A percentile compares a stretch with the other conserved stretches of the same genome.
Evolutionary conservation across 2,797 vertebrate genomes (phyloP).

Genomic region (Gadopsis marmoratus): DNA sequence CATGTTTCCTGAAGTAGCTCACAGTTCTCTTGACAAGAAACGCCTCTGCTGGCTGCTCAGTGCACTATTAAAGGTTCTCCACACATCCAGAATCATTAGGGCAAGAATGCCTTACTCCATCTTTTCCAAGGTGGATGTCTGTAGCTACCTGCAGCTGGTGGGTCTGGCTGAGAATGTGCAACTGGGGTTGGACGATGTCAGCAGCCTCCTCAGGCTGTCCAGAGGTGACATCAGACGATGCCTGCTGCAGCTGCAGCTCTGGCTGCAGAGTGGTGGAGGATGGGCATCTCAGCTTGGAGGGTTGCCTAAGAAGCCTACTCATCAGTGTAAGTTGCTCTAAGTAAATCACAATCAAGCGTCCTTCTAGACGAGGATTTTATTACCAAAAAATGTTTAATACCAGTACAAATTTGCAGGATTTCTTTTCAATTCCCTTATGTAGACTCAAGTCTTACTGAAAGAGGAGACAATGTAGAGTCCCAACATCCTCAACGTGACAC

Average conservation of each 20-base stretch:
- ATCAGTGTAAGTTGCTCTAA: slow-evolving; percentile 32
- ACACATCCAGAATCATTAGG: not conserved
- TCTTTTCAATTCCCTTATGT: not conserved
- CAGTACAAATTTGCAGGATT: not conserved
- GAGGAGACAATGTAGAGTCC: not conserved
- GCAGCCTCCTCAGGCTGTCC: slow-evolving; percentile 83
- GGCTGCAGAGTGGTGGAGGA: slow-evolving; percentile 87
- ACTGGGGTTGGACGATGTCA: slow-evolving; percentile 83
- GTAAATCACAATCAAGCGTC: not conserved
- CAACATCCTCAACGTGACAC: slow-evolving; percentile 73
- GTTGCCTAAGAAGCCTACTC: not conserved
- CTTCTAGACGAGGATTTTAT: not conserved
- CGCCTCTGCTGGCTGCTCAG: not conserved
- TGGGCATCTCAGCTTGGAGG: not conserved
- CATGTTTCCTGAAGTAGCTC: not conserved
- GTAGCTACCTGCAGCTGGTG: slow-evolving; percentile 91
- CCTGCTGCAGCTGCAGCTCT: slow-evolving; percentile 92
- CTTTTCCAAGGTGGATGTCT: slow-evolving; percentile 82
- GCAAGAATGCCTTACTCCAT: not conserved
- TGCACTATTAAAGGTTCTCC: not conserved
- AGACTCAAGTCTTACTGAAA: slow-evolving; percentile 22
- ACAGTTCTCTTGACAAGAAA: not conserved
- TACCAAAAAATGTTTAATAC: rapidly evolving
- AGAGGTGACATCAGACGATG: slow-evolving; percentile 91
- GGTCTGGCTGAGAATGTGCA: slow-evolving; percentile 88